These are phyloP conservation scores for Listronotus oregonensis DNA, from an alignment of 1,140 invertebrate species.

Conservation along the genomic window DNA sequence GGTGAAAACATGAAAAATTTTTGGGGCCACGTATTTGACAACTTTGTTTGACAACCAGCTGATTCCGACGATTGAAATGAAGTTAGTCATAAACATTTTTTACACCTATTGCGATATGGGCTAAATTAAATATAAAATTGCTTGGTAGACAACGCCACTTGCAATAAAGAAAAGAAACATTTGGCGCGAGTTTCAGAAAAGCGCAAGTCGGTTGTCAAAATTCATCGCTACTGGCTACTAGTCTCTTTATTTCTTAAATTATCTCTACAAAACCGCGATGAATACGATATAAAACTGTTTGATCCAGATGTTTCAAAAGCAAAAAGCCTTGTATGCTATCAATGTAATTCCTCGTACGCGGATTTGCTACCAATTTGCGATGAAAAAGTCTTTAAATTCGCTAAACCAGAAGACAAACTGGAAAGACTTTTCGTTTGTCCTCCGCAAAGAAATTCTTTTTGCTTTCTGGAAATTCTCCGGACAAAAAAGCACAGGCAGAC, in stretches of 20 bases:
- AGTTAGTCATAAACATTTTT: no score
- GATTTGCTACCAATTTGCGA: slow-evolving; percentile 21
- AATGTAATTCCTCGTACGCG: slow-evolving; percentile 12
- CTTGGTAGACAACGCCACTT: no score
- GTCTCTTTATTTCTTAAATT: no score
- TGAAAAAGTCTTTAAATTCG: background rate
- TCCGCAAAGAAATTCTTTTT: slow-evolving; percentile 18
- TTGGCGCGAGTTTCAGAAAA: no score
- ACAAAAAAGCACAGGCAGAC: slow-evolving; percentile 5
- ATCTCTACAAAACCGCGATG: no score
- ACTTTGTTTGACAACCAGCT: slow-evolving; percentile 1
- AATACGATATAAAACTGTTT: no score
- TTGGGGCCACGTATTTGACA: slow-evolving; percentile 34
- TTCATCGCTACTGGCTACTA: no score
- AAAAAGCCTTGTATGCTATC: slow-evolving; percentile 20
- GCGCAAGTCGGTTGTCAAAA: no score
- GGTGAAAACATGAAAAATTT: slow-evolving; percentile 22
- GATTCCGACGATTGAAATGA: no score
- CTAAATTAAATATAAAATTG: no score
- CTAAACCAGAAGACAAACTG: slow-evolving; percentile 12
- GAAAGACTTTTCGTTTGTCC: slow-evolving; percentile 15
- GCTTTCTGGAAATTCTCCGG: slow-evolving; percentile 10
- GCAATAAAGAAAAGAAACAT: no score
- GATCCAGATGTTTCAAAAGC: slow-evolving; percentile 12
- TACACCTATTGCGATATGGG: no score